These are phyloP conservation scores for Trachops cirrhosus DNA, from an alignment of 2,797 vertebrate species.

Conservation along the genomic window DNA sequence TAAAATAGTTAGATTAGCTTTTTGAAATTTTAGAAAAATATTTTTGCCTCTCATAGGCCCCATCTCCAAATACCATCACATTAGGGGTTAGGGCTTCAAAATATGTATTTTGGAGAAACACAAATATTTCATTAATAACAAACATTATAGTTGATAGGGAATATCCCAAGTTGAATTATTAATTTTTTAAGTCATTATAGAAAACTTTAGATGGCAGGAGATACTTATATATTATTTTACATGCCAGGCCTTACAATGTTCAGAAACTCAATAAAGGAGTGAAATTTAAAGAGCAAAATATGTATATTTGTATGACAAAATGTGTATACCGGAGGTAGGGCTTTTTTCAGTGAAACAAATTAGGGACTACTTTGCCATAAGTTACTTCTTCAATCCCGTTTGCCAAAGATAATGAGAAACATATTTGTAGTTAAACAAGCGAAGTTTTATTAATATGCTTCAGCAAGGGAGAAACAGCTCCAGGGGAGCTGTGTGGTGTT, in stretches of 20 bases:
- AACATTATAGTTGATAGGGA: neutral
- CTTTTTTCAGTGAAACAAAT: neutral
- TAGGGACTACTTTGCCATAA: neutral
- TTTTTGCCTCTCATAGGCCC: too few relatives aligned
- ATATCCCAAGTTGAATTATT: neutral
- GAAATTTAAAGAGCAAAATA: neutral
- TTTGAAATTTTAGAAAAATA: neutral
- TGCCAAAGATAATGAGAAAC: neutral
- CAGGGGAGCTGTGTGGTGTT: neutral
- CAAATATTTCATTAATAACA: neutral
- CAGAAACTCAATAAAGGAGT: neutral
- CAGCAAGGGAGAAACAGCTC: neutral
- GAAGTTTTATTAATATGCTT: neutral
- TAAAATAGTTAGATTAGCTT: neutral
- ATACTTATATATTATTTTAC: neutral
- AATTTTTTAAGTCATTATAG: neutral
- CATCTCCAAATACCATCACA: too few relatives aligned
- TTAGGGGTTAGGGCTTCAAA: too few relatives aligned
- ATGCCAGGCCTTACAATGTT: neutral
- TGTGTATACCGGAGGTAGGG: neutral
- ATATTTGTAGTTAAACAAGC: neutral
- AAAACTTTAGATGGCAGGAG: neutral
- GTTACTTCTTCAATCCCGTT: neutral
- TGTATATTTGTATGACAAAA: neutral
- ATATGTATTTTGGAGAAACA: too few relatives aligned